These are phyloP conservation scores for Phyllotis vaccarum DNA, from an alignment of 2,797 vertebrate species.

Conservation along the genomic window DNA sequence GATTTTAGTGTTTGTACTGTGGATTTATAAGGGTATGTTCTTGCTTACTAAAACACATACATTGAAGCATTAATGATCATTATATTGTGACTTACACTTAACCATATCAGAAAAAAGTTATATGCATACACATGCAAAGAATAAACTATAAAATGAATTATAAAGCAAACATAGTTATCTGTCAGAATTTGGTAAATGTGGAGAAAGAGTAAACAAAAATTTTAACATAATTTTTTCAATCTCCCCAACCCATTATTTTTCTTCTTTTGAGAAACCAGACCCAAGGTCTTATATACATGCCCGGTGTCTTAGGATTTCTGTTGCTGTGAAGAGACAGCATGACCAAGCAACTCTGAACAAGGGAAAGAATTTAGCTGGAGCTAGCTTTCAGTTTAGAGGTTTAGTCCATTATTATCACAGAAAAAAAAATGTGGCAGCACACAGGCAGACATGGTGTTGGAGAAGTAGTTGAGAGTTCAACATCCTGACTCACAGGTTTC, in stretches of 20 bases:
- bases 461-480: not conserved
- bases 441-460: not conserved
- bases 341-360: not conserved
- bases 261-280: not conserved
- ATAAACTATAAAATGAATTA: not conserved
- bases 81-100: conserved; percentile 35
- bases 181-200: not conserved
- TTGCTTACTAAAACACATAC: conserved; percentile 30
- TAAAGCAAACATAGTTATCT: not conserved
- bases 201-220: not conserved
- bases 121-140: not conserved
- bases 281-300: not conserved
- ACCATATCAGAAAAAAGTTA: conserved; percentile 4
- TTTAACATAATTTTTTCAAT: not conserved
- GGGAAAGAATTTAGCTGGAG: not conserved
- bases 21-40: not conserved
- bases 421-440: no score
- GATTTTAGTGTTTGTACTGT: conserved; percentile 46
- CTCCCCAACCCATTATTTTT: not conserved
- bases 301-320: not conserved
- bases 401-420: not conserved
- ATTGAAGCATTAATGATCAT: conserved; percentile 5
- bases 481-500: not conserved
- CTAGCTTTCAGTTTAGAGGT: not conserved
- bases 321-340: not conserved